Percentiles rank a stretch among this genome's conserved stretches.
Evolutionary conservation across 2,113 vertebrate genomes (phyloP).

Genomic region (Apodemus speciosus): DNA sequence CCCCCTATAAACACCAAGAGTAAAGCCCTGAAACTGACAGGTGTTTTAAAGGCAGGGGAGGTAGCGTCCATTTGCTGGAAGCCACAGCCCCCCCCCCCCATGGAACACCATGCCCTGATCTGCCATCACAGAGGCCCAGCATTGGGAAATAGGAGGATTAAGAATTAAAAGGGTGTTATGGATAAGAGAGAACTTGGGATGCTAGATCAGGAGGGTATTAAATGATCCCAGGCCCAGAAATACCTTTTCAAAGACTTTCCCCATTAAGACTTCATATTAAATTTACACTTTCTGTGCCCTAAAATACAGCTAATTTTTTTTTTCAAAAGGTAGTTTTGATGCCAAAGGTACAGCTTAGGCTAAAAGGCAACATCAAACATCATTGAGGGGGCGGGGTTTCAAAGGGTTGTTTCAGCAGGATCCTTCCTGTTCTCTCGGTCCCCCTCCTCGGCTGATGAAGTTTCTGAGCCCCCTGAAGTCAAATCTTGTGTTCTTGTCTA

Average conservation of each 20-base stretch:
- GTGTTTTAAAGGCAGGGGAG: neutral
- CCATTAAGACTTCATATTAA: slow-evolving; percentile 81
- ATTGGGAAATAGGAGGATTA: slow-evolving; percentile 39
- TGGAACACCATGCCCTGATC: slow-evolving; percentile 1
- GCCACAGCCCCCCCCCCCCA: neutral
- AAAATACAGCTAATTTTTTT: slow-evolving; percentile 80
- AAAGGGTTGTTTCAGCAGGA: slow-evolving; percentile 87
- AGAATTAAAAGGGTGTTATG: neutral
- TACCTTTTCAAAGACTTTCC: slow-evolving; percentile 72
- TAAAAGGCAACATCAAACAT: slow-evolving; percentile 86
- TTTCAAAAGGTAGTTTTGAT: slow-evolving; percentile 82
- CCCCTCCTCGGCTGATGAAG: slow-evolving; percentile 84
- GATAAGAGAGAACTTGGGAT: slow-evolving; percentile 38
- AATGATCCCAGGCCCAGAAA: slow-evolving; percentile 82
- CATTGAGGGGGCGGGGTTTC: slow-evolving; percentile 84
- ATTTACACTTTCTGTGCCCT: slow-evolving; percentile 78
- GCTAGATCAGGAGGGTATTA: slow-evolving; percentile 63
- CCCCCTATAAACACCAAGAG: neutral
- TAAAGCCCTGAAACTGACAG: neutral
- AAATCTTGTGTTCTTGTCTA: slow-evolving; percentile 86
- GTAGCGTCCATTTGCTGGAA: neutral
- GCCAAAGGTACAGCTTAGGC: slow-evolving; percentile 83
- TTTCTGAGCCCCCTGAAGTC: slow-evolving; percentile 86
- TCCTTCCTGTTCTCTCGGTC: slow-evolving; percentile 83
- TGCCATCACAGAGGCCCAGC: neutral